Evolutionary conservation across 2,113 vertebrate genomes (phyloP).

Genomic region (Cyrtonyx montezumae): DNA sequence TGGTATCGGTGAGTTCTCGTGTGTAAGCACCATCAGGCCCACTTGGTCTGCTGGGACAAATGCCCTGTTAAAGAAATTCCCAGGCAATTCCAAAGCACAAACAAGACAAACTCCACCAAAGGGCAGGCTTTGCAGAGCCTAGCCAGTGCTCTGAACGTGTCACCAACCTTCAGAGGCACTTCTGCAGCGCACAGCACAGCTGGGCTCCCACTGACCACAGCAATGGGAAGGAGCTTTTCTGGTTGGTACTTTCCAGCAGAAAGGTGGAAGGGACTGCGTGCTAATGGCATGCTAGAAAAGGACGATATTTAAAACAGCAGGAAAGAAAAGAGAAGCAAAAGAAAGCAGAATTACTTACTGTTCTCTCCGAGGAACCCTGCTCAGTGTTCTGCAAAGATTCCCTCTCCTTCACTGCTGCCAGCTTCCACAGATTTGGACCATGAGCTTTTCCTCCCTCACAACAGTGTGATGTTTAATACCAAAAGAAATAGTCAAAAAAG

Average conservation of each 20-base stretch:
- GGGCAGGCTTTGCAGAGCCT: background rate
- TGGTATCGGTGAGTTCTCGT: accelerated
- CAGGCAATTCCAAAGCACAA: background rate
- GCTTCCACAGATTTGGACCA: too few relatives aligned
- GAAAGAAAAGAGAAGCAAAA: background rate
- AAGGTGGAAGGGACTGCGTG: background rate
- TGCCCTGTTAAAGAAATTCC: background rate
- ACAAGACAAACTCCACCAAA: background rate
- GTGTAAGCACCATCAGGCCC: background rate
- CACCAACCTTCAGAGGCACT: accelerated
- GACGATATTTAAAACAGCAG: too few relatives aligned
- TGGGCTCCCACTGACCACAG: too few relatives aligned
- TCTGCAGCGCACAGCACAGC: too few relatives aligned
- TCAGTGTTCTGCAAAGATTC: too few relatives aligned
- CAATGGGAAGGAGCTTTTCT: background rate
- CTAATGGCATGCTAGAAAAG: too few relatives aligned
- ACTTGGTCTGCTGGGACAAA: background rate
- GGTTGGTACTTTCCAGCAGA: background rate
- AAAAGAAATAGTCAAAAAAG: too few relatives aligned
- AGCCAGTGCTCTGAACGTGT: background rate
- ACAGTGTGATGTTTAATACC: too few relatives aligned
- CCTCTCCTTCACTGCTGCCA: too few relatives aligned
- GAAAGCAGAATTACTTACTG: background rate
- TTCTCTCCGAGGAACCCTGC: too few relatives aligned
- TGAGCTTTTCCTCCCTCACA: too few relatives aligned